phyloP scores from a whole-genome alignment of 2,113 vertebrate species.

The Passer montanus region DNA sequence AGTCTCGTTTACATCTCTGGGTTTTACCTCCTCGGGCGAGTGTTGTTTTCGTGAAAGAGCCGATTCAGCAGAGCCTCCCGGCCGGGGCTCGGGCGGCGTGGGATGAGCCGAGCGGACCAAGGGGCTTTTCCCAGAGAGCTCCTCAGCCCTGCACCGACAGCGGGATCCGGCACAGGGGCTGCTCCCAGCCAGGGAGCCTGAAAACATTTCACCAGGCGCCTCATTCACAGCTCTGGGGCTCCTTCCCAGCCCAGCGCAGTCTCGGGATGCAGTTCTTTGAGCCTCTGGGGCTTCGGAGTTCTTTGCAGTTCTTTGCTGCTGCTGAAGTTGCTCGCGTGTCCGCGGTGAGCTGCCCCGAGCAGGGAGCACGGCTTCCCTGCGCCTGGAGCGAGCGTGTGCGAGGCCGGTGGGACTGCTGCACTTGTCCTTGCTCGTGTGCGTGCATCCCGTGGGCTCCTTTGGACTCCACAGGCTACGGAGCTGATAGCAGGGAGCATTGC shows the following conservation, averaged over 20 bases:
- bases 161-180: background rate
- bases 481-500: background rate
- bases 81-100: fast-evolving
- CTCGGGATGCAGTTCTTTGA: background rate
- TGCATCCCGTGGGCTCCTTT: background rate
- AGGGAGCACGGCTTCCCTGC: fast-evolving
- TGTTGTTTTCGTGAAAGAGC: background rate
- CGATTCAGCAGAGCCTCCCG: fast-evolving
- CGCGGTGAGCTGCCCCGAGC: fast-evolving
- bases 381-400: fast-evolving
- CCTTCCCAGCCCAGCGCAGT: fast-evolving
- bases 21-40: background rate
- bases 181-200: background rate
- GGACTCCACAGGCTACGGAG: background rate
- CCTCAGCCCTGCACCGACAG: background rate
- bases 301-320: background rate
- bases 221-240: background rate
- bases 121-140: background rate
- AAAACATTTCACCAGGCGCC: background rate
- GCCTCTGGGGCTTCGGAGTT: too few relatives aligned
- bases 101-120: background rate
- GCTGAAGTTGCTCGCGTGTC: fast-evolving
- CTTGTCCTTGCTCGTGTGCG: fast-evolving
- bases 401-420: fast-evolving
- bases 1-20: background rate